These are phyloP conservation scores for Fabriciana adippe DNA, from an alignment of 2,888 invertebrate species.

Conservation along the genomic window DNA sequence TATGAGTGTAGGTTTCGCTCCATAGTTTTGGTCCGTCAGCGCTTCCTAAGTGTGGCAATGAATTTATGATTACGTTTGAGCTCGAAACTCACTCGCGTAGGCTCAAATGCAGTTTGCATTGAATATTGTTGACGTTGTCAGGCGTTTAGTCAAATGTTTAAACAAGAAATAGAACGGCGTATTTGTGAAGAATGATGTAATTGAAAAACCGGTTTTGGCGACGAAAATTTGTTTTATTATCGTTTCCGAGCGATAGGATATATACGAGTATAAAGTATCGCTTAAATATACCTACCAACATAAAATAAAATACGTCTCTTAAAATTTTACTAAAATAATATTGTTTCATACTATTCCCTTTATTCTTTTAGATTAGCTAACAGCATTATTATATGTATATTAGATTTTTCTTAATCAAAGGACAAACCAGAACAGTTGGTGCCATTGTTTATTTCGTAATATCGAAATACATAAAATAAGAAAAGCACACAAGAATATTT, in stretches of 20 bases:
- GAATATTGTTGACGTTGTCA: slow-evolving; percentile 52
- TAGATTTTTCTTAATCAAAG: too few relatives aligned
- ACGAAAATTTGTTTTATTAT: slow-evolving; percentile 25
- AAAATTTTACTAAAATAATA: too few relatives aligned
- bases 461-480: too few relatives aligned
- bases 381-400: too few relatives aligned
- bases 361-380: too few relatives aligned
- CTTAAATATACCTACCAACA: too few relatives aligned
- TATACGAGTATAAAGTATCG: not conserved
- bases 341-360: too few relatives aligned
- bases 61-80: slow-evolving; percentile 63
- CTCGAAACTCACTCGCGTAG: slow-evolving; percentile 52
- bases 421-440: too few relatives aligned
- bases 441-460: too few relatives aligned
- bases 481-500: too few relatives aligned
- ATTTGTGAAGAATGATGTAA: slow-evolving; percentile 56
- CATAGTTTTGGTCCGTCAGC: slow-evolving; percentile 72
- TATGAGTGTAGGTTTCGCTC: slow-evolving; percentile 77
- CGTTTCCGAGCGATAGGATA: slow-evolving; percentile 12
- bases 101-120: slow-evolving; percentile 72
- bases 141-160: slow-evolving; percentile 45
- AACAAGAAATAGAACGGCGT: slow-evolving; percentile 38
- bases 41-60: slow-evolving; percentile 77
- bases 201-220: slow-evolving; percentile 51
- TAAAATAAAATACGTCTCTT: too few relatives aligned